Evolutionary conservation across 2,888 invertebrate genomes (phyloP).

Genomic region (Siphlonurus alternatus): DNA sequence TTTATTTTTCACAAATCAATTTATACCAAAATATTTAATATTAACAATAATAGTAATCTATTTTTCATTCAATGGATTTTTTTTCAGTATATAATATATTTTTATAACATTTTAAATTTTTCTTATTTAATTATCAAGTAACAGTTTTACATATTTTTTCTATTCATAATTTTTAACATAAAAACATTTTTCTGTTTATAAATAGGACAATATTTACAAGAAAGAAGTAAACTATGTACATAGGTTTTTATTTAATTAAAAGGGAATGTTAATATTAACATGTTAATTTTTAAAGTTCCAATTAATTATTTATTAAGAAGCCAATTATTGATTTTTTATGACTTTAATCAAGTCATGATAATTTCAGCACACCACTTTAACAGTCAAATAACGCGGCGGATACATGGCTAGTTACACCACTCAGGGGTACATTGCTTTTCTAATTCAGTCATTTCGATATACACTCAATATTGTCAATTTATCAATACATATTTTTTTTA

Average conservation of each 20-base stretch:
- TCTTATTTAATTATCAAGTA: neutral
- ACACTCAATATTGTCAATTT: neutral
- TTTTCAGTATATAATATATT: too few species aligned
- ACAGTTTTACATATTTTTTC: neutral
- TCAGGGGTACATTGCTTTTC: neutral
- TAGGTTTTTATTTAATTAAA: neutral
- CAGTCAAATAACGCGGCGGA: neutral
- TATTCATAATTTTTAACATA: neutral
- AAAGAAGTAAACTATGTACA: too few species aligned
- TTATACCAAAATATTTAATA: too few species aligned
- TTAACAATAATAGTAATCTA: too few species aligned
- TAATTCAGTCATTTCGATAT: neutral
- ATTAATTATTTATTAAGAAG: too few species aligned
- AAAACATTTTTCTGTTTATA: neutral
- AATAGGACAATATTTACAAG: neutral
- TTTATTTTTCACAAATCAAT: too few species aligned
- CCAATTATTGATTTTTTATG: too few species aligned
- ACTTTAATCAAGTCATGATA: neutral
- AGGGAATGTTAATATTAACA: neutral
- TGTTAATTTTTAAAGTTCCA: too few species aligned
- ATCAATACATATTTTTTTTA: neutral
- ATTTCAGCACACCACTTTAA: neutral
- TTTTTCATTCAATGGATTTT: too few species aligned
- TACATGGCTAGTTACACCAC: too few species aligned
- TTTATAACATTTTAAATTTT: neutral